Evolutionary conservation across 2,888 invertebrate genomes (phyloP).

Genomic region (Pomacea canaliculata): DNA sequence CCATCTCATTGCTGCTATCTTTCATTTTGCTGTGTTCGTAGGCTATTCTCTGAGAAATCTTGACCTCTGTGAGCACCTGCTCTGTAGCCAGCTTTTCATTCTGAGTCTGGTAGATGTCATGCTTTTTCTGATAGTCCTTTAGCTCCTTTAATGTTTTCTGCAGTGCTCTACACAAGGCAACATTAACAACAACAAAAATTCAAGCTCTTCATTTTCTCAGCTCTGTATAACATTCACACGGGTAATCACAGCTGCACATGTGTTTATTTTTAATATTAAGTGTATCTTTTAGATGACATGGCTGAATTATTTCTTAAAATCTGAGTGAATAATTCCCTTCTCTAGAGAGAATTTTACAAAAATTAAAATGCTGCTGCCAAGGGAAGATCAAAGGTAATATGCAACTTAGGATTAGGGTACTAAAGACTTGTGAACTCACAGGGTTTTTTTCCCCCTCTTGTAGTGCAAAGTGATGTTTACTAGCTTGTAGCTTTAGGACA

Average conservation of each 20-base stretch:
- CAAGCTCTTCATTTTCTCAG: neutral
- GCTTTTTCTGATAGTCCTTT: slow-evolving; percentile 76
- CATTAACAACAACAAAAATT: neutral
- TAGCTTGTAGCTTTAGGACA: too few species aligned
- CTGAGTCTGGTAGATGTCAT: slow-evolving; percentile 75
- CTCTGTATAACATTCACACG: neutral
- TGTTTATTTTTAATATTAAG: too few species aligned
- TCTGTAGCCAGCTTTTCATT: slow-evolving; percentile 74
- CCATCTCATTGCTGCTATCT: slow-evolving; percentile 63
- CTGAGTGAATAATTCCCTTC: too few species aligned
- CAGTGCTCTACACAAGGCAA: slow-evolving; percentile 71
- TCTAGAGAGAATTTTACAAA: too few species aligned
- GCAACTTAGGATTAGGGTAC: too few species aligned
- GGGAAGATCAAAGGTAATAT: too few species aligned
- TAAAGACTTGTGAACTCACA: too few species aligned
- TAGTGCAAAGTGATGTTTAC: too few species aligned
- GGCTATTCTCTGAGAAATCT: slow-evolving; percentile 66
- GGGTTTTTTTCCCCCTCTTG: too few species aligned
- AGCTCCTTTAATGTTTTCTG: slow-evolving; percentile 77
- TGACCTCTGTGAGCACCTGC: slow-evolving; percentile 61
- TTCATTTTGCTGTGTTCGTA: slow-evolving; percentile 69
- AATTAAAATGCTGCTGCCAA: too few species aligned
- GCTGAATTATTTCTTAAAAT: too few species aligned
- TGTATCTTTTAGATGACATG: too few species aligned
- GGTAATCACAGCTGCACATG: neutral